phyloP scores from a whole-genome alignment of 2,113 vertebrate species.

The human (Homo sapiens) region DNA sequence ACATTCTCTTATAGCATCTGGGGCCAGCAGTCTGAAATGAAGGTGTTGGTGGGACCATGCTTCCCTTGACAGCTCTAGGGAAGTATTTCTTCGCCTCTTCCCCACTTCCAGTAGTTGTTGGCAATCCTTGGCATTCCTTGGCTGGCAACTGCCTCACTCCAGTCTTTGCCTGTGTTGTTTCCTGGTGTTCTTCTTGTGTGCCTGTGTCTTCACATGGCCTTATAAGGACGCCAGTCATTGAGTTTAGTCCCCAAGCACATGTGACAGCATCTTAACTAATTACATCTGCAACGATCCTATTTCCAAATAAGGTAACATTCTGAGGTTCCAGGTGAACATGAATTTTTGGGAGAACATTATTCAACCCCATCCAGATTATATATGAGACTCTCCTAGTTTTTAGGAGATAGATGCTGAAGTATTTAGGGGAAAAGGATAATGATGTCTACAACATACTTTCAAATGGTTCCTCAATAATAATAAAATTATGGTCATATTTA shows the following conservation, averaged over 20 bases:
- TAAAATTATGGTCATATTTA: background rate
- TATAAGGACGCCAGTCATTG: background rate
- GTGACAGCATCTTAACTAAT: background rate
- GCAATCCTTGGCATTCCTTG: background rate
- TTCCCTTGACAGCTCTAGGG: background rate
- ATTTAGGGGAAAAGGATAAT: background rate
- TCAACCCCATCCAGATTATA: background rate
- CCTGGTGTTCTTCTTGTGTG: background rate
- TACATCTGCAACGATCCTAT: background rate
- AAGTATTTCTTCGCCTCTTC: background rate
- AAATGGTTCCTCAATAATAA: background rate
- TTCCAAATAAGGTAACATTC: constrained; percentile 17
- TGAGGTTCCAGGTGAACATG: background rate
- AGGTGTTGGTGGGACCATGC: background rate
- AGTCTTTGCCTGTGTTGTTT: background rate
- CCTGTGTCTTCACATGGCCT: background rate
- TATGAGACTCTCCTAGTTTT: background rate
- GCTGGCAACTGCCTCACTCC: background rate
- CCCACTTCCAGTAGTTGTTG: background rate
- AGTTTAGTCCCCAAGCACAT: background rate
- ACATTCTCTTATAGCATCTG: background rate
- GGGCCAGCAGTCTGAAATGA: background rate
- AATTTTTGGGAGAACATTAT: background rate
- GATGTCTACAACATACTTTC: background rate
- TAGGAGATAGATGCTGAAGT: background rate